Conservation (phyloP, 2,888 invertebrate species). For the Noctua pronuba region DNA sequence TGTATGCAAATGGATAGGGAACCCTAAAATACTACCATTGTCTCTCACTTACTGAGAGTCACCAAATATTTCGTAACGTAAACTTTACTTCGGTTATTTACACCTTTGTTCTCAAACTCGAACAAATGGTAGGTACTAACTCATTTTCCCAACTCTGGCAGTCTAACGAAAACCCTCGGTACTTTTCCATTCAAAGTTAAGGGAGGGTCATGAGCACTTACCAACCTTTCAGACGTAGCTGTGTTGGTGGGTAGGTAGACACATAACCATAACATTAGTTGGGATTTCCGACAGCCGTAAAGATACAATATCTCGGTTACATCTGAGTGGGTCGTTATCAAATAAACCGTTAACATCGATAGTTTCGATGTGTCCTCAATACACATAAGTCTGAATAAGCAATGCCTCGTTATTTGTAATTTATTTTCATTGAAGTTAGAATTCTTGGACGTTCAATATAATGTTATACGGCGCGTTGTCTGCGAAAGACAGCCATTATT, state of each 20-base stretch:
- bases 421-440: slow-evolving; percentile 42
- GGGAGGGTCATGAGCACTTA: slow-evolving; percentile 53
- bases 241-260: not conserved
- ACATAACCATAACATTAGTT: slow-evolving; percentile 47
- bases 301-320: slow-evolving; percentile 51
- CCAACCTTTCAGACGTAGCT: slow-evolving; percentile 39
- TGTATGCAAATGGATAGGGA: no score
- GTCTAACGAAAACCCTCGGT: slow-evolving; percentile 52
- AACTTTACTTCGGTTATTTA: slow-evolving; percentile 12
- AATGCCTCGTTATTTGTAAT: slow-evolving; percentile 33
- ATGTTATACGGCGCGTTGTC: slow-evolving; percentile 48
- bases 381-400: slow-evolving; percentile 25
- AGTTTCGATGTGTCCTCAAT: slow-evolving; percentile 16
- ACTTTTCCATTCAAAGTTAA: slow-evolving; percentile 55
- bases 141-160: slow-evolving; percentile 44
- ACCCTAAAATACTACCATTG: not conserved
- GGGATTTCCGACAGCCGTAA: slow-evolving; percentile 54
- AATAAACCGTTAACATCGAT: slow-evolving; percentile 42
- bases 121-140: slow-evolving; percentile 50
- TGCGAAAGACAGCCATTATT: slow-evolving; percentile 59
- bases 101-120: slow-evolving; percentile 23
- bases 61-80: not conserved
- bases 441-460: slow-evolving; percentile 43
- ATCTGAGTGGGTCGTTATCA: slow-evolving; percentile 41
- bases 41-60: not conserved